A percentile compares a stretch with the other conserved stretches of the same genome.
phyloP scores from a whole-genome alignment of 2,888 invertebrate genomes.

The Microplitis manilae region DNA sequence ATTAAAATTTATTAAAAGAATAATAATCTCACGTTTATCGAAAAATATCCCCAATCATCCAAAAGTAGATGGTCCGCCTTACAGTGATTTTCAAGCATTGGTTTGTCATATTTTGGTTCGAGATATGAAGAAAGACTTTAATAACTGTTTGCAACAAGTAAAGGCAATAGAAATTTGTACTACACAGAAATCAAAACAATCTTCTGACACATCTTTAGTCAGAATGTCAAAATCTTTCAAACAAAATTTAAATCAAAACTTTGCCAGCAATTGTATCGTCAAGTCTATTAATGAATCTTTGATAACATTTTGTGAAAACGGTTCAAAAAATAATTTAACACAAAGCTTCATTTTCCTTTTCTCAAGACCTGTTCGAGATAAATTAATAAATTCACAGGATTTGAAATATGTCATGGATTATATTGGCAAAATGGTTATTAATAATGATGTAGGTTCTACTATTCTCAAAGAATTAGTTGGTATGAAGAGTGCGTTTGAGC shows the following conservation, averaged over 20 bases:
- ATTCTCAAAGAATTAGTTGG: neutral
- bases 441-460: neutral
- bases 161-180: constrained; percentile 46
- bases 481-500: neutral
- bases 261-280: constrained; percentile 45
- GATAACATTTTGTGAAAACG: neutral
- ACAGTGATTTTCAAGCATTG: constrained; percentile 43
- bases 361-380: neutral
- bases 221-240: neutral
- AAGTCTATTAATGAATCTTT: neutral
- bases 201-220: constrained; percentile 1
- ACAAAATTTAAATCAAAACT: constrained; percentile 38
- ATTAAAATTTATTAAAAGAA: constrained; percentile 30
- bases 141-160: constrained; percentile 50
- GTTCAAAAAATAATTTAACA: neutral
- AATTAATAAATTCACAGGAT: neutral
- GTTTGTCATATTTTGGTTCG: constrained; percentile 47
- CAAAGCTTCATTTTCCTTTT: neutral
- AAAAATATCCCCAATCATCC: constrained; percentile 31
- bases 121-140: constrained; percentile 20
- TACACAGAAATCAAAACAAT: neutral
- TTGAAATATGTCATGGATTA: neutral
- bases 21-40: constrained; percentile 35
- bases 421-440: neutral
- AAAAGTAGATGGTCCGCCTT: neutral